Evolutionary conservation across 2,888 invertebrate genomes (phyloP).

Genomic region (Cephus runcator): DNA sequence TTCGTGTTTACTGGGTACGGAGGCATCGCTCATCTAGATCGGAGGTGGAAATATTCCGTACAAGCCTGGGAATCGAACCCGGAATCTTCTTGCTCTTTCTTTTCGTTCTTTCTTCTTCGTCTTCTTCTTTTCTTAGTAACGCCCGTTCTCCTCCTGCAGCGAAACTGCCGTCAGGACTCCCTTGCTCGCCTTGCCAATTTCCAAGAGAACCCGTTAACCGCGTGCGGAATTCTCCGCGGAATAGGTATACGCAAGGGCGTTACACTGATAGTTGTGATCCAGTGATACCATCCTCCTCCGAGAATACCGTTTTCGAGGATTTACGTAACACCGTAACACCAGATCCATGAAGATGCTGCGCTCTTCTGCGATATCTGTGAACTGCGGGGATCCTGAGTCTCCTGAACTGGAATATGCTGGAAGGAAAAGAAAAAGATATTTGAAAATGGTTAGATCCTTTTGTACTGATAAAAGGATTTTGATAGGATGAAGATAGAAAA

Average conservation of each 20-base stretch:
- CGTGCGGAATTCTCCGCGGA: conserved; percentile 30
- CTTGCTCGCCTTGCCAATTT: conserved; percentile 34
- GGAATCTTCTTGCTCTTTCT: conserved; percentile 33
- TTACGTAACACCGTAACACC: neutral
- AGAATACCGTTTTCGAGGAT: neutral
- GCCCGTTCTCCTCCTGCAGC: conserved; percentile 1
- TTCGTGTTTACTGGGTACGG: conserved; percentile 29
- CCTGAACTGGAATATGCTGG: neutral
- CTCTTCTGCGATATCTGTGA: neutral
- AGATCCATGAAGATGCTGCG: neutral
- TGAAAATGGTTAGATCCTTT: neutral
- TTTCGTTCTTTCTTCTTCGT: conserved; percentile 21
- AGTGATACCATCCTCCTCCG: neutral
- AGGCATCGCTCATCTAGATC: conserved; percentile 40
- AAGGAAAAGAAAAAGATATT: neutral
- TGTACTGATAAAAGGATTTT: neutral
- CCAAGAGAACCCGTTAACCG: conserved; percentile 35
- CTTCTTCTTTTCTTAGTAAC: conserved; percentile 8
- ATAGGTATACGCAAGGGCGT: neutral
- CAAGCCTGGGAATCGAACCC: conserved; percentile 53
- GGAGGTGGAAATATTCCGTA: conserved; percentile 27
- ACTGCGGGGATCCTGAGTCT: neutral
- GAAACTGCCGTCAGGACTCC: conserved; percentile 29
- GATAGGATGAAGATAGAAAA: neutral
- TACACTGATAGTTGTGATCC: neutral